Evolutionary conservation across 1,140 invertebrate genomes (phyloP).

Genomic region (Saccostrea glomerata): DNA sequence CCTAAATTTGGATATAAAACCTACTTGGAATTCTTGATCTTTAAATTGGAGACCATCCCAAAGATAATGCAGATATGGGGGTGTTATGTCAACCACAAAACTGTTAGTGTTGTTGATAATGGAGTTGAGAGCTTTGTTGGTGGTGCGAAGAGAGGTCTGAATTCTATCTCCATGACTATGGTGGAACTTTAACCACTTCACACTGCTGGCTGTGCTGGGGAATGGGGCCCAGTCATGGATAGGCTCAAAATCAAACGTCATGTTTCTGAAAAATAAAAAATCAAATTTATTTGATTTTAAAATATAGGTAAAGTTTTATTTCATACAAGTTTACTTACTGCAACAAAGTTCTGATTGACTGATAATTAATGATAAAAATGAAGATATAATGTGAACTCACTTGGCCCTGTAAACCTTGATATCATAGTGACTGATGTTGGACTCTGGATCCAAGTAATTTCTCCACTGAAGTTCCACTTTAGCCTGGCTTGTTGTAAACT

Average conservation of each 20-base stretch:
- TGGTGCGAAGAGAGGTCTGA: constrained; percentile 54
- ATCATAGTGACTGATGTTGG: constrained; percentile 62
- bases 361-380: neutral
- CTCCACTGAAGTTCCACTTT: constrained; percentile 66
- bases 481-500: constrained; percentile 45
- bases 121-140: constrained; percentile 60
- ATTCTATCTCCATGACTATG: constrained; percentile 63
- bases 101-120: constrained; percentile 51
- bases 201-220: constrained; percentile 40
- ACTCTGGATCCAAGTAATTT: constrained; percentile 65
- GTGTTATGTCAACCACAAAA: constrained; percentile 64
- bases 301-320: neutral
- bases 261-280: constrained; percentile 29
- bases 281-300: neutral
- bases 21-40: constrained; percentile 47
- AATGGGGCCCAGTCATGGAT: constrained; percentile 56
- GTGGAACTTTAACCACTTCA: constrained; percentile 62
- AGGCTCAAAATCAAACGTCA: constrained; percentile 40
- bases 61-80: constrained; percentile 54
- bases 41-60: constrained; percentile 53
- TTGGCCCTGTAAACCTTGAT: constrained; percentile 55
- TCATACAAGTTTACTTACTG: neutral
- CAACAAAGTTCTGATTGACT: neutral
- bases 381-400: neutral
- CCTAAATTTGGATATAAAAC: neutral